Base-by-base conservation (phyloP, 2,888 invertebrate species). In the Eilema caniola region DNA sequence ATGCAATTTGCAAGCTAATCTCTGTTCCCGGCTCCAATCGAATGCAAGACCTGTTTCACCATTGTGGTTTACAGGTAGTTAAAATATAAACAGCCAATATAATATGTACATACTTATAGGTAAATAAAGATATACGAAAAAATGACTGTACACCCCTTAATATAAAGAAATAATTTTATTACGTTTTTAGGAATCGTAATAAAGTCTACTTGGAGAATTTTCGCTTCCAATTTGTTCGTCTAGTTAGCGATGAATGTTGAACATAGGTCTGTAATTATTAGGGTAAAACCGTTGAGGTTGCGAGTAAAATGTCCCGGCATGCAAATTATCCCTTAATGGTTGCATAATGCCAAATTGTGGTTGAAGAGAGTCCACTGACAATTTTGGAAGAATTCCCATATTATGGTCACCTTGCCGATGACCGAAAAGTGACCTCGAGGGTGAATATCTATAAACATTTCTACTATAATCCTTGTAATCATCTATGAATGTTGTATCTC, bases 401-500 rank as follows among this genome's bases (percentile, higher is more conserved):
- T 65, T 69, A 24, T 47, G 28, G 4, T 64, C 69, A 12, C 3
- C 41, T 63, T 65, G 64, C 3, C 65, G 8, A 10, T 25, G 28
- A 31, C 37, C 5, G 20, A 24, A 33, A 1, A 24, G 10, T 16
- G 31, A 5, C 20, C 37, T 62, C 16, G 66, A n/a, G 28, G 67
- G 72, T 24, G 60, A 24, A 57, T 72, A 72, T 24, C 56, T 28
- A n/a, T 72, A 72, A 3, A 69, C 28, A 60, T 72, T 72, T n/a
- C 62, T 25, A 41, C 41, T 53, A 24, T 28, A 56, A 57, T 72
- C 72, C 23, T 63, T 69, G 31, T 69, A 72, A 53, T 72, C 72
- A 37, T 72, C 72, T 23, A 72, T 66, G n/a, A 41, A 33, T 59
- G 33, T 72, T 20, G 59, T 20, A 14, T 69, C 62, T 31, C 11